A percentile compares a stretch with the other conserved stretches of the same genome.
phyloP scores from a whole-genome alignment of 1,140 invertebrate genomes.

The Hylyphantes graminicola region DNA sequence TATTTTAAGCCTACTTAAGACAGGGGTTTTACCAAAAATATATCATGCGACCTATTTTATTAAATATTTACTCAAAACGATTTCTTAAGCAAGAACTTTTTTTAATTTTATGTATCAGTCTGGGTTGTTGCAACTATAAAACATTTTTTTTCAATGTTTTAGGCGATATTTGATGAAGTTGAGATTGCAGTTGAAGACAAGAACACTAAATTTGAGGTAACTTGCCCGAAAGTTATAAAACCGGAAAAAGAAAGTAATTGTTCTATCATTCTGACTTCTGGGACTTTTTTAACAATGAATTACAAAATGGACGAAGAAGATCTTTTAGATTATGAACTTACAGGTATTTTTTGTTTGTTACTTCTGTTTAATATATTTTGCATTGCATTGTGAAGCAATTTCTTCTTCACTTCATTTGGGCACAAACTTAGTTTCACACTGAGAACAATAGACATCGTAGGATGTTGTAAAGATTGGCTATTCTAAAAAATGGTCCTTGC shows the following conservation, averaged over 20 bases:
- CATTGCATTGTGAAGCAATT: neutral
- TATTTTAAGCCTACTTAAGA: too few relatives aligned
- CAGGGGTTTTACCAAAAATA: too few relatives aligned
- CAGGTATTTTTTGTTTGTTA: neutral
- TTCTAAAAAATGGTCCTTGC: too few relatives aligned
- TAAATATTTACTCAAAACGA: too few relatives aligned
- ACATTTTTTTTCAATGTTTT: too few relatives aligned
- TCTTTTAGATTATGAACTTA: constrained; percentile 4
- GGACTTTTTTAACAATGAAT: constrained; percentile 3
- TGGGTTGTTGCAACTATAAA: too few relatives aligned
- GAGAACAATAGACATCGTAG: too few relatives aligned
- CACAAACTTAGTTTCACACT: neutral
- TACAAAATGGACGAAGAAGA: constrained; percentile 30
- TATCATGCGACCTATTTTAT: too few relatives aligned
- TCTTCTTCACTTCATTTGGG: too few relatives aligned
- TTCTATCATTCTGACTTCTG: neutral
- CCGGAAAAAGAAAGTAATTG: constrained; percentile 1
- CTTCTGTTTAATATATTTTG: neutral
- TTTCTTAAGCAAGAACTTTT: too few relatives aligned
- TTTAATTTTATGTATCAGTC: too few relatives aligned
- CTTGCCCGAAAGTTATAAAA: constrained; percentile 25
- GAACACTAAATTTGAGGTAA: neutral
- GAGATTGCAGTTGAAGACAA: neutral
- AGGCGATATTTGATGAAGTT: constrained; percentile 26
- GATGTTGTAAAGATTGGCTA: too few relatives aligned